Evolutionary conservation across 1,140 invertebrate species (phyloP).

Genomic region (Tetramorium alpestre): DNA sequence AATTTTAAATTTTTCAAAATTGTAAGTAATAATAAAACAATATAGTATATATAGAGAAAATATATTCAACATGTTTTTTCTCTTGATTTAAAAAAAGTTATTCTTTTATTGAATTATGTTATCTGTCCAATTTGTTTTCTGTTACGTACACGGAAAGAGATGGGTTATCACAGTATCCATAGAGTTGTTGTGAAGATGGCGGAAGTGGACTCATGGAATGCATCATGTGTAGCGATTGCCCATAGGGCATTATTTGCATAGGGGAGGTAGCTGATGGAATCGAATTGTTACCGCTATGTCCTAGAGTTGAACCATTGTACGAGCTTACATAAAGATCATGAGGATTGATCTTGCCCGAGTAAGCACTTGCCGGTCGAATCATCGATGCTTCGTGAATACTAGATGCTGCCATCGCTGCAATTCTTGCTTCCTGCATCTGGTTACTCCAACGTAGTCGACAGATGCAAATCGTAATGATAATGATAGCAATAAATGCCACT

Average conservation of each 20-base stretch:
- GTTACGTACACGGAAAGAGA: constrained; percentile 81
- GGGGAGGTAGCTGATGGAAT: constrained; percentile 74
- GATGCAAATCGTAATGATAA: constrained; percentile 95
- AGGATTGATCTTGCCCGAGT: constrained; percentile 81
- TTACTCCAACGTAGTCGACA: constrained; percentile 87
- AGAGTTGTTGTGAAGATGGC: constrained; percentile 78
- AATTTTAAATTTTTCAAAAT: not conserved
- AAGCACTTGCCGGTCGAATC: constrained; percentile 80
- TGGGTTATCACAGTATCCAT: constrained; percentile 82
- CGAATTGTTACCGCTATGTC: constrained; percentile 71
- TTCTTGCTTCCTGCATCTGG: constrained; percentile 78
- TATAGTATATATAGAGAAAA: not conserved
- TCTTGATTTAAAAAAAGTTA: not conserved
- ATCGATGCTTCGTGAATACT: constrained; percentile 83
- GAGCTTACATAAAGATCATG: constrained; percentile 82
- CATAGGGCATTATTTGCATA: constrained; percentile 81
- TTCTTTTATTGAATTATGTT: constrained; percentile 50
- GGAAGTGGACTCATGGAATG: constrained; percentile 69
- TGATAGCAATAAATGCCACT: constrained; percentile 94
- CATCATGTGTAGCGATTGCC: constrained; percentile 79
- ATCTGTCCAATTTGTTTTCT: constrained; percentile 83
- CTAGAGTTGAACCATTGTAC: constrained; percentile 82
- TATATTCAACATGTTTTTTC: not conserved
- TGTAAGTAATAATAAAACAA: not conserved
- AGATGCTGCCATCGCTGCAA: constrained; percentile 80